Conservation (phyloP, 2,888 invertebrate genomes). For the Aethes cnicana region DNA sequence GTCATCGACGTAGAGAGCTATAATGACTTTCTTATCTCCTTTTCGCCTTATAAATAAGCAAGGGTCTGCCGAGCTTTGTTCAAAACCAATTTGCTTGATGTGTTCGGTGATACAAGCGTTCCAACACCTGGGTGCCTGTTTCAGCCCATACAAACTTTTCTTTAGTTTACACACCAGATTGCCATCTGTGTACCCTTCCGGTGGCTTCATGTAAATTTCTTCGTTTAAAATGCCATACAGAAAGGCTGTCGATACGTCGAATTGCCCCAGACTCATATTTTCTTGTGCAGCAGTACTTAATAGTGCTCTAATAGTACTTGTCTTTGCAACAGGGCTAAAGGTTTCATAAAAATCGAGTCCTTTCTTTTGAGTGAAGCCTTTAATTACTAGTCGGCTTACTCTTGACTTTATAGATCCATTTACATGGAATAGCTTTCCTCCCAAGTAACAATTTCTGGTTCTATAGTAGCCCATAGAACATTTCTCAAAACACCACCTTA, state of each 20-base stretch:
- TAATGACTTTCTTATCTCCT: conserved; percentile 7
- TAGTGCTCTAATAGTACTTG: conserved; percentile 23
- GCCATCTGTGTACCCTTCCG: conserved; percentile 20
- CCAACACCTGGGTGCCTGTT: conserved; percentile 31
- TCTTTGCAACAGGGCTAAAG: conserved; percentile 30
- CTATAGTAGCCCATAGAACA: too few species aligned
- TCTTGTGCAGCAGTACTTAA: conserved; percentile 27
- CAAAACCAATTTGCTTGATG: too few species aligned
- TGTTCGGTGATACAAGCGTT: conserved; percentile 16
- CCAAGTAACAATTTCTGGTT: too few species aligned
- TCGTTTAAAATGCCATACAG: conserved; percentile 15
- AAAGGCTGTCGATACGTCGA: conserved; percentile 27
- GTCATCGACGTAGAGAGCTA: conserved; percentile 31
- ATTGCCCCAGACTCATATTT: conserved; percentile 14
- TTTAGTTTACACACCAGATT: conserved; percentile 23
- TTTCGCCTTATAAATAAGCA: conserved; percentile 10
- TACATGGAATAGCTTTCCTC: conserved; percentile 33
- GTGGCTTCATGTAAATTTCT: conserved; percentile 26
- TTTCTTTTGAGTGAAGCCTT: conserved; percentile 28
- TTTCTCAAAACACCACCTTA: too few species aligned
- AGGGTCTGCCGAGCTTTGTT: too few species aligned
- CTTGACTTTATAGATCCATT: conserved; percentile 37
- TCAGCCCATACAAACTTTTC: conserved; percentile 31
- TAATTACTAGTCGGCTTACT: conserved; percentile 31
- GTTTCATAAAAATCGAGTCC: conserved; percentile 30